These are phyloP conservation scores for Orthosia gothica DNA, from an alignment of 2,888 invertebrate species.

Conservation along the genomic window DNA sequence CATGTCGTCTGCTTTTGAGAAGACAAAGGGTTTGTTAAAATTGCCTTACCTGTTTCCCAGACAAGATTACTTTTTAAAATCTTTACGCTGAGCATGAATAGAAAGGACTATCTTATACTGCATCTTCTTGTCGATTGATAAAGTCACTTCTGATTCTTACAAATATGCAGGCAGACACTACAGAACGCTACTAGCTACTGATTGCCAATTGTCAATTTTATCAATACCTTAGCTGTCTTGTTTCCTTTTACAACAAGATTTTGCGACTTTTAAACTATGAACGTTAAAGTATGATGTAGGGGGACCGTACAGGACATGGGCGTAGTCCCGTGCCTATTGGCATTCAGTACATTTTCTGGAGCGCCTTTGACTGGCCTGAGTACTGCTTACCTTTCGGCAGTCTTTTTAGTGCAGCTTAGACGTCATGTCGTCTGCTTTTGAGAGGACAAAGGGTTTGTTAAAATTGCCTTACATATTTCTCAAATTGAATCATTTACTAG, in stretches of 20 bases:
- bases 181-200: too few species aligned
- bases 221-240: background rate
- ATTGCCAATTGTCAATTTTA: background rate
- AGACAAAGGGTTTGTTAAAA: conserved; percentile 31
- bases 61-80: background rate
- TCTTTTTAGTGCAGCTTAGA: conserved; percentile 16
- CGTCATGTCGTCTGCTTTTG: conserved; percentile 1
- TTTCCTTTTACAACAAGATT: background rate
- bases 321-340: conserved; percentile 74
- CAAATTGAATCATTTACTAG: background rate
- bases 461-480: background rate
- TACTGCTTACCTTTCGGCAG: conserved; percentile 15
- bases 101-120: too few species aligned
- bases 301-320: conserved; percentile 39
- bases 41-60: background rate
- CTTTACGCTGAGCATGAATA: too few species aligned
- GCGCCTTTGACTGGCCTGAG: conserved; percentile 49
- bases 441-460: conserved; percentile 33
- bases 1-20: conserved; percentile 8
- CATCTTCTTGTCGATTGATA: too few species aligned
- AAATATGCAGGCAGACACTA: too few species aligned
- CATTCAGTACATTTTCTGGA: conserved; percentile 75
- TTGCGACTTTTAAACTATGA: too few species aligned
- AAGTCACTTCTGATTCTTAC: too few species aligned
- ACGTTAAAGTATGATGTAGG: too few species aligned